phyloP scores from a whole-genome alignment of 2,113 vertebrate genomes.

The Stercorarius parasiticus region DNA sequence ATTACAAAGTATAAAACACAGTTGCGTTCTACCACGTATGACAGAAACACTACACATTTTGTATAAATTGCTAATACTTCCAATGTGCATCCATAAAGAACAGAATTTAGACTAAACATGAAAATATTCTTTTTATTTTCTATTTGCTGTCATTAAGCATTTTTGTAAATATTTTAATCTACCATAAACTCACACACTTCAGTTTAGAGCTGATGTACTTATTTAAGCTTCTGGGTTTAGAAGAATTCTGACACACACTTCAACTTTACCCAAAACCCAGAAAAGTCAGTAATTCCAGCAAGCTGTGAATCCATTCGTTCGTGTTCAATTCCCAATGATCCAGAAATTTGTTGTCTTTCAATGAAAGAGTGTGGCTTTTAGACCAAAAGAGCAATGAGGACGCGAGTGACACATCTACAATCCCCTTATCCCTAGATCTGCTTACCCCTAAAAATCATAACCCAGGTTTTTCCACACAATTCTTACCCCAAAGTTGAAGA shows the following conservation, averaged over 20 bases:
- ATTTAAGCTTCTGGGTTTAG: background rate
- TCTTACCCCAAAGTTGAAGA: slow-evolving; percentile 81
- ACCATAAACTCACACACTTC: background rate
- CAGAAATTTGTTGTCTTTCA: background rate
- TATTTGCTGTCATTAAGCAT: background rate
- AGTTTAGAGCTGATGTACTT: background rate
- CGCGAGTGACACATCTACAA: background rate
- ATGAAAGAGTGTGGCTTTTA: background rate
- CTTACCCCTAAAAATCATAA: background rate
- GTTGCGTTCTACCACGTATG: background rate
- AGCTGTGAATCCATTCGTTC: background rate
- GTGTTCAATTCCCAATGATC: background rate
- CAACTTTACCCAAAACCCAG: background rate
- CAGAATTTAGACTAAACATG: background rate
- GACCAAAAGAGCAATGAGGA: accelerated
- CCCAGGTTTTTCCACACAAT: background rate
- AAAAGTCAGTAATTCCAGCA: background rate
- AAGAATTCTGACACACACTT: background rate
- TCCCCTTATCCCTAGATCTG: background rate
- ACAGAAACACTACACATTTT: background rate
- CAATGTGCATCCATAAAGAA: background rate
- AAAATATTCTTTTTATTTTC: background rate
- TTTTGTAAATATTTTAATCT: background rate
- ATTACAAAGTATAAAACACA: background rate
- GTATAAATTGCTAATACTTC: background rate